Evolutionary conservation across 2,888 invertebrate genomes (phyloP), one percentile per base, ranked within the genome.

Genomic region (Zonitis immaculata): DNA sequence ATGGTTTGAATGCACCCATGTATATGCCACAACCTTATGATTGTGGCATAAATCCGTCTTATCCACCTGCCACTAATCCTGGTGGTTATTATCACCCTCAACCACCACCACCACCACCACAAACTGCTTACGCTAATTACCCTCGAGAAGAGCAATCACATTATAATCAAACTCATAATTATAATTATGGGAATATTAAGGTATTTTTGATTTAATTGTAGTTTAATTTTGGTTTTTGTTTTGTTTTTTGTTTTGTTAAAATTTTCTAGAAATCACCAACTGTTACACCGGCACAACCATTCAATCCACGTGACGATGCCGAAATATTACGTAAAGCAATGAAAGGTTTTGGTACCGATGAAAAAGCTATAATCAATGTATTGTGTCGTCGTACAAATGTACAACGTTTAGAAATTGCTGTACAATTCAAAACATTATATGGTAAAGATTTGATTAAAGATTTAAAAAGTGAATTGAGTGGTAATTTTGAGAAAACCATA

Each of bases 121-220:
- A 49, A 14, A 46, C 54, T 8, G 52, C 56, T 16, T 52, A 53
- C 20, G 57, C 61, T 28, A 35, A 18, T 35, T 47, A 20, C 35
- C 56, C 9, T 42, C 42, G 9, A 9, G 27, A 27, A 35, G 12
- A 5, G 3, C 35, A 35, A 8, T 8, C 35, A 89, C 52, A 91
- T 91, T 5, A 91, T 91, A 0, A 86, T 88, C 59, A 89, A 89
- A n/a, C n/a, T n/a, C n/a, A n/a, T n/a, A n/a, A n/a, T n/a, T n/a
- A n/a, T n/a, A n/a, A n/a, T n/a, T n/a, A n/a, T n/a, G n/a, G n/a
- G n/a, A n/a, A n/a, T n/a, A n/a, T 8, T 16, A 16, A 35, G 35
- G 35, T 35, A 35, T 8, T 16, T n/a, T 16, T n/a, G n/a, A n/a
- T n/a, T n/a, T n/a, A n/a, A n/a, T n/a, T n/a, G n/a, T n/a, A n/a